phyloP scores from a whole-genome alignment of 2,888 invertebrate species.

The Drosophila subsilvestris region DNA sequence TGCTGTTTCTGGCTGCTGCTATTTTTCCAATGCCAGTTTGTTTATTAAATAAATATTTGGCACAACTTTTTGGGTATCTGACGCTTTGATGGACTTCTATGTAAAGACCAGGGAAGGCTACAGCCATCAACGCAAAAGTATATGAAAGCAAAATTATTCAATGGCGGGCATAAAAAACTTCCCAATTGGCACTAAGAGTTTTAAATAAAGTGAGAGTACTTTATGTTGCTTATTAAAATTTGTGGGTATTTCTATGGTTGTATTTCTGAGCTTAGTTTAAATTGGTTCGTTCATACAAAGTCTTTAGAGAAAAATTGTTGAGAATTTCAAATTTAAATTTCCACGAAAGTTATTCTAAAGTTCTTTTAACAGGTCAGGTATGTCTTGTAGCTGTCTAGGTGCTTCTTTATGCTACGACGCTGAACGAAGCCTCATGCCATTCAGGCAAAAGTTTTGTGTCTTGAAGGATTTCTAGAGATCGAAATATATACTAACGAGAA shows the following conservation, averaged over 20 bases:
- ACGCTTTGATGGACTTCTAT: constrained; percentile 41
- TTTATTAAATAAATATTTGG: constrained; percentile 75
- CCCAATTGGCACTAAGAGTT: constrained; percentile 22
- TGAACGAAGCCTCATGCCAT: no score
- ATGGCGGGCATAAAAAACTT: constrained; percentile 36
- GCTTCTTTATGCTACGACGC: no score
- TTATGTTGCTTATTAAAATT: neutral
- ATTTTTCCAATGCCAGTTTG: constrained; percentile 60
- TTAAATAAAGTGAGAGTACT: neutral
- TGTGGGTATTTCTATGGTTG: neutral
- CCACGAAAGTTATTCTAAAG: neutral
- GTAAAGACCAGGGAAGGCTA: constrained; percentile 29
- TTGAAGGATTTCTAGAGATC: no score
- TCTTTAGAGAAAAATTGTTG: neutral
- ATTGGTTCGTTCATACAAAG: neutral
- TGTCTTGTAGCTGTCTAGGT: no score
- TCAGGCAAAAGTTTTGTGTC: no score
- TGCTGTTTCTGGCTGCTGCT: constrained; percentile 35
- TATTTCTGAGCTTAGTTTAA: neutral
- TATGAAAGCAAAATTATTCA: constrained; percentile 22
- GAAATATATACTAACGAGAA: no score
- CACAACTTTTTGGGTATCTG: constrained; percentile 55
- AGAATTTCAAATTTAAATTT: neutral
- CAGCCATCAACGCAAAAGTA: neutral
- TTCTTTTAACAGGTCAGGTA: neutral